A percentile compares a stretch with the other conserved stretches of the same genome.
Conservation (phyloP, 1,140 invertebrate genomes). For the Caenorhabditis briggsae region DNA sequence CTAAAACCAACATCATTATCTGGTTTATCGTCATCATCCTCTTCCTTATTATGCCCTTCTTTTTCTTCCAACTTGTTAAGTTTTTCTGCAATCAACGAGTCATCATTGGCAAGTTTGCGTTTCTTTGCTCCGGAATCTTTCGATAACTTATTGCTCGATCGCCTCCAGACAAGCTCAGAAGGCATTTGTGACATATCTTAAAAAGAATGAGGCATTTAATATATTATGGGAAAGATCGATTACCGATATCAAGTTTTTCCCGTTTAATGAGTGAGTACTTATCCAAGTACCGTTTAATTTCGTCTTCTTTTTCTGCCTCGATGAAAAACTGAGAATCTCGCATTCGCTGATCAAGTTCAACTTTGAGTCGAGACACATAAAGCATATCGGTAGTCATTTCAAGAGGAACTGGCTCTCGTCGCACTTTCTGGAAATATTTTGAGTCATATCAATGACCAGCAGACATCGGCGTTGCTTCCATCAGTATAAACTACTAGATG, state of each 20-base stretch:
- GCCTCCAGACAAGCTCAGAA: slow-evolving; percentile 47
- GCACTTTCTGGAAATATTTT: slow-evolving; percentile 28
- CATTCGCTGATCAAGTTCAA: slow-evolving; percentile 50
- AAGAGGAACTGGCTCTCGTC: slow-evolving; percentile 3
- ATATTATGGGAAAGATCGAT: neutral
- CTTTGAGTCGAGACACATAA: slow-evolving; percentile 51
- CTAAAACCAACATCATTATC: slow-evolving; percentile 8
- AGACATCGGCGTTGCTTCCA: too few species aligned
- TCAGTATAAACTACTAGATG: too few species aligned
- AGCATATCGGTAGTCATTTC: slow-evolving; percentile 53
- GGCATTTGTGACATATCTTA: slow-evolving; percentile 60
- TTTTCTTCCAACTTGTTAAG: slow-evolving; percentile 54
- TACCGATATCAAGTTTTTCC: slow-evolving; percentile 44
- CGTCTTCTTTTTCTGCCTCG: slow-evolving; percentile 44
- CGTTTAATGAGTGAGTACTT: slow-evolving; percentile 42
- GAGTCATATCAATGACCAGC: too few species aligned
- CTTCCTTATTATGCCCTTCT: slow-evolving; percentile 41
- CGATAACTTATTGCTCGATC: neutral
- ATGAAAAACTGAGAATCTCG: slow-evolving; percentile 51
- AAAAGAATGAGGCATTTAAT: neutral
- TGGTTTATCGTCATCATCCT: slow-evolving; percentile 49
- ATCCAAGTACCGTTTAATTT: slow-evolving; percentile 54
- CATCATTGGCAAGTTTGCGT: slow-evolving; percentile 38
- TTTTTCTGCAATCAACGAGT: slow-evolving; percentile 28
- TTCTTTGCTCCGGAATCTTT: neutral